Conservation (phyloP, 2,888 invertebrate species). For the Spodoptera picta region DNA sequence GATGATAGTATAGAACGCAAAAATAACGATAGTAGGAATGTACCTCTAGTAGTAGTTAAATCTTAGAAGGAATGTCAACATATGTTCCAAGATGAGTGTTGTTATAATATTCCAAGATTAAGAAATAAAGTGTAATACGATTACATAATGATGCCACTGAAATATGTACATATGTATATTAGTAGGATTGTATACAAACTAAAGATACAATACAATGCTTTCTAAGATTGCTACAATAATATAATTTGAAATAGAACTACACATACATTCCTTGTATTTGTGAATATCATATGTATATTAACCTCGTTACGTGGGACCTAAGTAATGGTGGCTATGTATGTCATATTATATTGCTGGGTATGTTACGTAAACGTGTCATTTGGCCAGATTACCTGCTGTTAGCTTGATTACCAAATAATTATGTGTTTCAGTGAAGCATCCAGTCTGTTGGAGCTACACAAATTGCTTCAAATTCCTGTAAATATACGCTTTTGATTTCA, state of each 20-base stretch:
- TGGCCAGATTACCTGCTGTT: slow-evolving; percentile 24
- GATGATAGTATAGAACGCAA: too few species aligned
- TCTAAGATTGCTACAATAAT: too few species aligned
- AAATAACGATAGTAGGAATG: slow-evolving; percentile 2
- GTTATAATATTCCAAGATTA: neutral
- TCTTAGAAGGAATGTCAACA: neutral
- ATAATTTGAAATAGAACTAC: too few species aligned
- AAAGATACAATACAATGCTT: too few species aligned
- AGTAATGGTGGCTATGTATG: slow-evolving; percentile 21
- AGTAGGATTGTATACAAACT: too few species aligned
- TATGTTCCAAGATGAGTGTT: neutral
- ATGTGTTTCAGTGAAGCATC: slow-evolving; percentile 12
- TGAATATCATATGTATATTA: slow-evolving; percentile 2
- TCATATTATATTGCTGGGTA: slow-evolving; percentile 2
- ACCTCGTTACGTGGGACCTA: slow-evolving; percentile 14
- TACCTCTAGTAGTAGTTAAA: neutral
- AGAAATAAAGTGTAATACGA: neutral
- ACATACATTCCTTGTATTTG: neutral
- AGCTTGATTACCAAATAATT: slow-evolving; percentile 32
- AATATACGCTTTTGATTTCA: slow-evolving; percentile 5
- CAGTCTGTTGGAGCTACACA: slow-evolving; percentile 4
- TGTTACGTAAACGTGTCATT: slow-evolving; percentile 7
- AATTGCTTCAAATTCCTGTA: slow-evolving; percentile 1
- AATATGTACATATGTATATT: too few species aligned
- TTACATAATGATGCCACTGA: too few species aligned